Percentiles rank a stretch among this genome's conserved stretches.
Conservation (phyloP, 1,140 invertebrate genomes). For the Sycobia sp. region DNA sequence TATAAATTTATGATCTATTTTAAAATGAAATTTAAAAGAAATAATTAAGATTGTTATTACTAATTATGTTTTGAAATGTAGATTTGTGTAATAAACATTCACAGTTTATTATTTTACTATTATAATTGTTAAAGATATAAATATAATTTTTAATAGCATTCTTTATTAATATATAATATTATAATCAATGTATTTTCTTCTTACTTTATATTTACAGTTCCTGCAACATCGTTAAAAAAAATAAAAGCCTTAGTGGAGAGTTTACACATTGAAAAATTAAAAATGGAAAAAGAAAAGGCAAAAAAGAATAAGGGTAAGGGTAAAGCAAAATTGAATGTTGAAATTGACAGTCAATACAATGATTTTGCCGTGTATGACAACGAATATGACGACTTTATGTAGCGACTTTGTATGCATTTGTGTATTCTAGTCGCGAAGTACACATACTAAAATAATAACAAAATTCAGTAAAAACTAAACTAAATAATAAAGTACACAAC, state of each 20-base stretch:
- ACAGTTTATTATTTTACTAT: neutral
- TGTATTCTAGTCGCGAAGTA: slow-evolving; percentile 57
- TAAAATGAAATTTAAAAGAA: too few species aligned
- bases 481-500: too few species aligned
- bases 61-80: neutral
- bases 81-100: too few species aligned
- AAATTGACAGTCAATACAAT: slow-evolving; percentile 70
- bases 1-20: too few species aligned
- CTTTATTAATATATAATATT: neutral
- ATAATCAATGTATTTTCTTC: too few species aligned
- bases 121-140: neutral
- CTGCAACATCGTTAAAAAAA: slow-evolving; percentile 76
- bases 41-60: neutral
- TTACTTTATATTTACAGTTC: slow-evolving; percentile 64
- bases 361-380: slow-evolving; percentile 59
- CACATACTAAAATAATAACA: too few species aligned
- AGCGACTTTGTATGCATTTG: slow-evolving; percentile 56
- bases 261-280: slow-evolving; percentile 80
- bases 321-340: slow-evolving; percentile 78
- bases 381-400: slow-evolving; percentile 74
- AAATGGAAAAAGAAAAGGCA: slow-evolving; percentile 75
- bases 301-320: slow-evolving; percentile 77
- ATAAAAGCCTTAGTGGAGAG: slow-evolving; percentile 80
- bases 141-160: neutral
- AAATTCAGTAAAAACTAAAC: too few species aligned